Evolutionary conservation across 2,797 vertebrate species (phyloP), one percentile per base, ranked within the genome.

Genomic region (Tympanoctomys barrerae): DNA sequence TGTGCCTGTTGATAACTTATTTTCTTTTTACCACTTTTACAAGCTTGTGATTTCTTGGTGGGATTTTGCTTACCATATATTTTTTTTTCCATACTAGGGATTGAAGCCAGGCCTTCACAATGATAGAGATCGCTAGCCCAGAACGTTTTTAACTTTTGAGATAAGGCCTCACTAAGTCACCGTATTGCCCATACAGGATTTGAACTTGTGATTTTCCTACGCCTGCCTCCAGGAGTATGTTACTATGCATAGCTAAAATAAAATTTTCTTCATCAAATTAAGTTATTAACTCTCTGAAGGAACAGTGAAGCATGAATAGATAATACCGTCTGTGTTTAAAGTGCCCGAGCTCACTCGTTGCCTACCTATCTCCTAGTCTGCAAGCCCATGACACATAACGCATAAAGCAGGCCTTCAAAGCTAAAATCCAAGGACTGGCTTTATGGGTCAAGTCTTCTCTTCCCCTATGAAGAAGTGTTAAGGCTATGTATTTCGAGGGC

Each of bases 21-120:
- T 21, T 62, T 52, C n/a, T 90, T 71, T 64, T 54, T 77, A 8
- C 22, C 82, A 73, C 52, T 77, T 93, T 94, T 68, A 31, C 39
- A 68, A 80, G 82, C 33, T 19, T 42, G 75, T 61, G 59, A 95
- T 96, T 95, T 96, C 94, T 92, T 96, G 80, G 89, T 91, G 82
- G 81, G 75, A 86, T 70, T 75, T 28, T 91, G 52, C 92, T 82
- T 28, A 42, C 24, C 42, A 28, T 28, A 46, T 46, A 46, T 46
- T 16, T 46, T 75, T 46, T 75, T 75, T 75, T 75, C 39, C 42
- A 49, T 1, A 46, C 39, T 75, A 75, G 71, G 39, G 24, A 46
- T 16, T 24, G 39, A 75, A 46, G 22, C 39, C 71, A 75, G 39
- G 10, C 39, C 71, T 46, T 75, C 71, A 75, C 5, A 46, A 39